Conservation (phyloP, 2,113 vertebrate species). For the Brienomyrus brachyistius region DNA sequence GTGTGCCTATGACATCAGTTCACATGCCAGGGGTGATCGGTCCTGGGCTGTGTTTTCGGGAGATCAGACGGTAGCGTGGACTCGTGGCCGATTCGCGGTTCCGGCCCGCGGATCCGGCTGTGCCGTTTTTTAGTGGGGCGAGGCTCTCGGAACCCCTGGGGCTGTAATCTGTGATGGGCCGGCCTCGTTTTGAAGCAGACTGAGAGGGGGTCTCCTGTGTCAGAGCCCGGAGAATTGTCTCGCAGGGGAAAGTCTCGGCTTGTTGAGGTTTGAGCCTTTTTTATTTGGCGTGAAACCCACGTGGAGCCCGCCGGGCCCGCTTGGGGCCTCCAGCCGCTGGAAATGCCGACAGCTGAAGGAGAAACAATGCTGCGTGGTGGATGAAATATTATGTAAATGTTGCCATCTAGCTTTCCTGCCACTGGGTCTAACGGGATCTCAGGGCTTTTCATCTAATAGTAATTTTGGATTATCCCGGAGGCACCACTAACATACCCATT, state of each 20-base stretch:
- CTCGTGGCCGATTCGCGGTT: neutral
- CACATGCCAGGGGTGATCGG: neutral
- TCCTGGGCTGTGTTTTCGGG: neutral
- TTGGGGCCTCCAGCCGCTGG: neutral
- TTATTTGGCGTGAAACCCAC: neutral
- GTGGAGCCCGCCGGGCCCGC: neutral
- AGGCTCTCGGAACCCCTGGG: neutral
- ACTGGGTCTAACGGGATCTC: neutral
- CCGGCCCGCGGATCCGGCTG: neutral
- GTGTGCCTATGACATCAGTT: neutral
- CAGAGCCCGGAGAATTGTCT: neutral
- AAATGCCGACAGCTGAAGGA: neutral
- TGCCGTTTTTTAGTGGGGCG: neutral
- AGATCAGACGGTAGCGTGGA: neutral
- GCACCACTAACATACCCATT: neutral
- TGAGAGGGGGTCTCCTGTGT: neutral
- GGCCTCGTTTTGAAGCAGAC: neutral
- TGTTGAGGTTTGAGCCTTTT: neutral
- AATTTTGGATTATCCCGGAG: constrained; percentile 2
- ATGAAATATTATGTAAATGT: constrained; percentile 14
- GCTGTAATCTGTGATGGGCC: neutral
- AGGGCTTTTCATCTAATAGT: constrained; percentile 14
- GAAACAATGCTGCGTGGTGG: neutral
- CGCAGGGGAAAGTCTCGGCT: neutral
- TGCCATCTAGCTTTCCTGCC: neutral